These are phyloP conservation scores for Oenanthe melanoleuca DNA, from an alignment of 2,113 vertebrate genomes.

Conservation along the genomic window DNA sequence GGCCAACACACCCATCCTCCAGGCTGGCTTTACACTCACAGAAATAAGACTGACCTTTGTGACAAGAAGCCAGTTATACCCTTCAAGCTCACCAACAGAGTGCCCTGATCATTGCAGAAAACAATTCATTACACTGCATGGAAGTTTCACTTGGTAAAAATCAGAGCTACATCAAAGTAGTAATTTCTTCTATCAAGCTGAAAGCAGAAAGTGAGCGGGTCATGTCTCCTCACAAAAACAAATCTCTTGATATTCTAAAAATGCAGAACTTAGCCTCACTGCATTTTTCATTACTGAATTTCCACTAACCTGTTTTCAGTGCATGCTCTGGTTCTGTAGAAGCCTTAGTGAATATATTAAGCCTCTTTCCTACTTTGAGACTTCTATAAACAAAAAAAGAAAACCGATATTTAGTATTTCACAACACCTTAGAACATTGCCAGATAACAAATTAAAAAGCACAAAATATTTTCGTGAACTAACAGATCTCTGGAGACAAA, in stretches of 20 bases:
- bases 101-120: not conserved
- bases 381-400: conserved; percentile 69
- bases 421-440: conserved; percentile 20
- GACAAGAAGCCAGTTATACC: not conserved
- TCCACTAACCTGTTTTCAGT: conserved; percentile 77
- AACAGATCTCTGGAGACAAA: not conserved
- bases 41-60: not conserved
- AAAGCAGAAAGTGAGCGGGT: not conserved
- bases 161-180: not conserved
- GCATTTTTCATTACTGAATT: not conserved
- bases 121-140: not conserved
- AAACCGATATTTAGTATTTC: conserved; percentile 40
- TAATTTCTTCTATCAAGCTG: not conserved
- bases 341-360: conserved; percentile 83
- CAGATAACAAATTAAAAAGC: conserved; percentile 39
- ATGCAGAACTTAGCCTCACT: not conserved
- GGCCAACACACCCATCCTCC: not conserved
- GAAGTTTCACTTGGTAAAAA: not conserved
- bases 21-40: not conserved
- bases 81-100: not conserved
- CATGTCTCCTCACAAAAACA: not conserved
- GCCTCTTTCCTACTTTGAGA: conserved; percentile 75
- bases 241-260: conserved; percentile 1
- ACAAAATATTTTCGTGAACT: conserved; percentile 45
- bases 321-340: conserved; percentile 36